Evolutionary conservation across 1,140 invertebrate species (phyloP).

Genomic region (Procambarus clarkii): DNA sequence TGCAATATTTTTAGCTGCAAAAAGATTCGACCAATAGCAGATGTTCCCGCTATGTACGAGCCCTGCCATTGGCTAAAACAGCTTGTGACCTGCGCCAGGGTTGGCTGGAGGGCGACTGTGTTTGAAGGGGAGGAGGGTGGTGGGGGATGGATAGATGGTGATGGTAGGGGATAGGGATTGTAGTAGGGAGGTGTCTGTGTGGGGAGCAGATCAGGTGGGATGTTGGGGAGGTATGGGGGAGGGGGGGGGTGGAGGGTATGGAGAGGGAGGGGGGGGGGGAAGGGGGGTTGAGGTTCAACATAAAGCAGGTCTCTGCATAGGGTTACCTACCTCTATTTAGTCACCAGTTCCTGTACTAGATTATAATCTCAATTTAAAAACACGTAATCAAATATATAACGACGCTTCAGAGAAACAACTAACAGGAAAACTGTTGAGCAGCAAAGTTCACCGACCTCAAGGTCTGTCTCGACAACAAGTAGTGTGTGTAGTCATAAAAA

Average conservation of each 20-base stretch:
- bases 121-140: not conserved
- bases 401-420: too few species aligned
- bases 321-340: too few species aligned
- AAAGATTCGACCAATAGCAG: not conserved
- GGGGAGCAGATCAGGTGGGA: too few species aligned
- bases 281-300: too few species aligned
- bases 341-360: too few species aligned
- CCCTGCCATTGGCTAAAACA: not conserved
- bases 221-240: not conserved
- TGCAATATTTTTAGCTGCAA: conserved; percentile 36
- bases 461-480: not conserved
- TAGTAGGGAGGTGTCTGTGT: too few species aligned
- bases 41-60: conserved; percentile 11
- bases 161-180: not conserved
- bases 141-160: not conserved
- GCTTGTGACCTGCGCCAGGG: conserved; percentile 9
- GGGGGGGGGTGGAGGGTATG: too few species aligned
- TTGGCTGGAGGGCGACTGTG: not conserved
- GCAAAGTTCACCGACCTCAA: not conserved
- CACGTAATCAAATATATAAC: too few species aligned
- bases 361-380: too few species aligned
- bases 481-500: not conserved
- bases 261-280: not conserved
- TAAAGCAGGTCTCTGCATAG: too few species aligned
- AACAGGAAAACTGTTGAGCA: not conserved